A percentile compares a stretch with the other conserved stretches of the same genome.
phyloP scores from a whole-genome alignment of 2,113 vertebrate genomes.

The Martes martes region DNA sequence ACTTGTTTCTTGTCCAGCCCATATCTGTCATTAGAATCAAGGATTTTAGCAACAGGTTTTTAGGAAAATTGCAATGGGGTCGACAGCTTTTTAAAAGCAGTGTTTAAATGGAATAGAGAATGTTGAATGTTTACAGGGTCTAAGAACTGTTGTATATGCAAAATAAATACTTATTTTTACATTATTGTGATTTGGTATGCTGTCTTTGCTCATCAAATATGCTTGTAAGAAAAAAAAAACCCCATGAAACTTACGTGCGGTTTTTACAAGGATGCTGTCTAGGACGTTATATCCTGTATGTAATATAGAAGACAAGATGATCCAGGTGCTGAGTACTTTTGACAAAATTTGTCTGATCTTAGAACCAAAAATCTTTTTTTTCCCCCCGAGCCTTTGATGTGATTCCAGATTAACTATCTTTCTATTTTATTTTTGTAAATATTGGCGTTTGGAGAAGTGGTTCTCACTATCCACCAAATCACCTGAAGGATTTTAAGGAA shows the following conservation, averaged over 20 bases:
- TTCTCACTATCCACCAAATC: not conserved
- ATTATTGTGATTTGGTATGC: not conserved
- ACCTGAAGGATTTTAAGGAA: not conserved
- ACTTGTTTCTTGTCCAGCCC: not conserved
- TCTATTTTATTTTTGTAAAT: not conserved
- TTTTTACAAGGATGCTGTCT: not conserved
- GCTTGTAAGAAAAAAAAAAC: not conserved
- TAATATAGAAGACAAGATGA: not conserved
- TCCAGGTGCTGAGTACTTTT: not conserved
- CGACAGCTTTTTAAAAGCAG: conserved; percentile 23
- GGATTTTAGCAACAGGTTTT: not conserved
- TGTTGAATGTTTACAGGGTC: conserved; percentile 20
- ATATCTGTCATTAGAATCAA: not conserved
- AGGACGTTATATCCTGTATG: not conserved
- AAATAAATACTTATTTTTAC: conserved; percentile 72
- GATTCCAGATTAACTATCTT: not conserved
- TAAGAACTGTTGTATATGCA: not conserved
- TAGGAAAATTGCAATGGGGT: not conserved
- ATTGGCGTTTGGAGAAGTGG: not conserved
- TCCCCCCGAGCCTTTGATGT: not conserved
- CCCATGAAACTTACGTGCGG: not conserved
- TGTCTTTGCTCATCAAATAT: not conserved
- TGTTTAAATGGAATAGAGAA: conserved; percentile 22
- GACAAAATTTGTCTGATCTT: not conserved
- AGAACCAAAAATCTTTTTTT: not conserved